These are phyloP conservation scores for Papilio machaon DNA, from an alignment of 1,140 invertebrate genomes.

Conservation along the genomic window DNA sequence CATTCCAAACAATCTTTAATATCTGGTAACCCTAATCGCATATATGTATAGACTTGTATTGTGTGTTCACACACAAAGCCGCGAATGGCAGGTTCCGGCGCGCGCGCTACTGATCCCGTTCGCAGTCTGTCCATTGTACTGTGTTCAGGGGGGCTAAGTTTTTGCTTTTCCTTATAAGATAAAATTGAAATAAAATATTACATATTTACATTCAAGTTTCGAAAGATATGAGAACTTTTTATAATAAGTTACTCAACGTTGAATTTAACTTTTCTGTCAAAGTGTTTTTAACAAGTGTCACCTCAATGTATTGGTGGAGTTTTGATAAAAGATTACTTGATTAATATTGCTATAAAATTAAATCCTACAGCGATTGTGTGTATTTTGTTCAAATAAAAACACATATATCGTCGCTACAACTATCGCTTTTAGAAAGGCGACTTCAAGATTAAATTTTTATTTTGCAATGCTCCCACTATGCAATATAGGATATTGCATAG, in stretches of 20 bases:
- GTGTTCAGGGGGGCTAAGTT: neutral
- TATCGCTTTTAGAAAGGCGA: too few species aligned
- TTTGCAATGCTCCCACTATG: too few species aligned
- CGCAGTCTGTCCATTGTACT: constrained; percentile 28
- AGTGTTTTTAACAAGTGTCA: too few species aligned
- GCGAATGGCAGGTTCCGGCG: constrained; percentile 27
- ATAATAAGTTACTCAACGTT: neutral
- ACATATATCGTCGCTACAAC: too few species aligned
- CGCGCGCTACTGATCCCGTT: constrained; percentile 8
- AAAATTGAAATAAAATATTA: neutral
- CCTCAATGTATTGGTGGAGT: too few species aligned
- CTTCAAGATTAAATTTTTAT: too few species aligned
- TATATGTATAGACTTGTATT: constrained; percentile 12
- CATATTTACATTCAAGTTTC: neutral
- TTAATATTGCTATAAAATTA: too few species aligned
- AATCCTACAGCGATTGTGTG: too few species aligned
- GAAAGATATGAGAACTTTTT: constrained; percentile 1
- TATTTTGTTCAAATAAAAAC: too few species aligned
- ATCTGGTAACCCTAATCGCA: constrained; percentile 36
- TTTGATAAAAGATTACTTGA: too few species aligned
- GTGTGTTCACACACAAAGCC: constrained; percentile 24
- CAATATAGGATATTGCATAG: neutral
- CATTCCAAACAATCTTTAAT: neutral
- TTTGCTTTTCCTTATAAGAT: constrained; percentile 14
- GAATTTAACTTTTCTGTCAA: too few species aligned